These are phyloP conservation scores for Pheosia tremula DNA, from an alignment of 2,888 invertebrate genomes.

Conservation along the genomic window DNA sequence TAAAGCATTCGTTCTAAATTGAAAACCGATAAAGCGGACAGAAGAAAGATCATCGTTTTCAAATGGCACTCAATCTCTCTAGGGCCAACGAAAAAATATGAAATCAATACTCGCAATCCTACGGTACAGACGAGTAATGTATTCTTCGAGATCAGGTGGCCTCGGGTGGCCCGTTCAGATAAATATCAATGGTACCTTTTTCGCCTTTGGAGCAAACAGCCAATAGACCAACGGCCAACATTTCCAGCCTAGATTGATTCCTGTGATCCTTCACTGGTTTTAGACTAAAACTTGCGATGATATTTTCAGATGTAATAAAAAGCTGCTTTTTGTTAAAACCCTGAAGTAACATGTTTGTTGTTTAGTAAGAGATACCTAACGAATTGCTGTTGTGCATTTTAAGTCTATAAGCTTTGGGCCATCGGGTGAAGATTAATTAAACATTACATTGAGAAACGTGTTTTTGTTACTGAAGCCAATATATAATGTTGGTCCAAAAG, in stretches of 20 bases:
- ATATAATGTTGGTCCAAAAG: not conserved
- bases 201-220: not conserved
- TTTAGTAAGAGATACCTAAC: not conserved
- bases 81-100: slow-evolving; percentile 24
- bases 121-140: slow-evolving; percentile 25
- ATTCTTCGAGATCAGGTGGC: slow-evolving; percentile 35
- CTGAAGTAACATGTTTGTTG: not conserved
- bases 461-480: not conserved
- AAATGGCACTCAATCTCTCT: not conserved
- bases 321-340: no score
- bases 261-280: not conserved
- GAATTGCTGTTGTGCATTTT: not conserved
- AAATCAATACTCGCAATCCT: slow-evolving; percentile 30
- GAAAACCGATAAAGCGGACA: slow-evolving; percentile 30
- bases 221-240: not conserved
- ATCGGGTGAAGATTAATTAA: not conserved
- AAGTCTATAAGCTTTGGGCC: not conserved
- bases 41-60: not conserved
- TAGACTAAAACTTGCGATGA: not conserved
- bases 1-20: slow-evolving; percentile 23
- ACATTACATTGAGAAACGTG: not conserved
- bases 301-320: no score
- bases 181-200: slow-evolving; percentile 34
- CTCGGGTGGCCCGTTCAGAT: slow-evolving; percentile 38
- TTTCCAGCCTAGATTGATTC: not conserved